These are phyloP conservation scores for Lucilia sericata DNA, from an alignment of 1,140 invertebrate species.

Conservation along the genomic window DNA sequence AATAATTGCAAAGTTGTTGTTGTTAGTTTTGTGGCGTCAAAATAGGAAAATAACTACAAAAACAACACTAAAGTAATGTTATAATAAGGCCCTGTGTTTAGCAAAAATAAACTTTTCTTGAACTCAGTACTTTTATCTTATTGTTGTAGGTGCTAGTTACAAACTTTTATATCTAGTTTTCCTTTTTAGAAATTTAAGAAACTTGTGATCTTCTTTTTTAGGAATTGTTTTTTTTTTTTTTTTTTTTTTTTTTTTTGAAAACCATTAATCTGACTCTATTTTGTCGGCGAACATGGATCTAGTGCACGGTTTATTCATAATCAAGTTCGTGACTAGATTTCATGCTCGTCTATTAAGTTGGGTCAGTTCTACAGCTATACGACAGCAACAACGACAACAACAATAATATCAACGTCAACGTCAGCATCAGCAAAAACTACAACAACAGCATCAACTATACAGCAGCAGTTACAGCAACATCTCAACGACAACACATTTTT, in stretches of 20 bases:
- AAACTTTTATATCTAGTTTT: not conserved
- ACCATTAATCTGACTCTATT: constrained; percentile 65
- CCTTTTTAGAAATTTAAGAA: not conserved
- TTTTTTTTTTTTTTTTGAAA: not conserved
- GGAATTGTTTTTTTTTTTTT: not conserved
- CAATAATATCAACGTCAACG: not conserved
- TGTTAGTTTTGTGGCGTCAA: constrained; percentile 5
- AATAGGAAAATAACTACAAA: not conserved
- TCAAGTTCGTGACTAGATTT: constrained; percentile 69
- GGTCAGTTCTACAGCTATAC: constrained; percentile 61
- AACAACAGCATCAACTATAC: too few species aligned
- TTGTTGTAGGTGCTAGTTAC: constrained; percentile 1
- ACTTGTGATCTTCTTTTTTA: constrained; percentile 15
- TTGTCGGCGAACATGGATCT: constrained; percentile 69
- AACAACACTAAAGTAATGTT: constrained; percentile 1
- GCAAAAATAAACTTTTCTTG: too few species aligned
- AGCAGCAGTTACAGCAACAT: not conserved
- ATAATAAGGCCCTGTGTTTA: constrained; percentile 15
- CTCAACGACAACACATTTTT: not conserved
- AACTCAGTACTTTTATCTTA: not conserved
- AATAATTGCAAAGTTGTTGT: not conserved
- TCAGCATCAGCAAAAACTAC: too few species aligned
- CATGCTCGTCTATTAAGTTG: constrained; percentile 69
- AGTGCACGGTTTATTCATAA: constrained; percentile 68
- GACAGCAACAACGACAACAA: not conserved